Base-by-base conservation (phyloP, 2,797 vertebrate genomes). In the Bradypodion ventrale region DNA sequence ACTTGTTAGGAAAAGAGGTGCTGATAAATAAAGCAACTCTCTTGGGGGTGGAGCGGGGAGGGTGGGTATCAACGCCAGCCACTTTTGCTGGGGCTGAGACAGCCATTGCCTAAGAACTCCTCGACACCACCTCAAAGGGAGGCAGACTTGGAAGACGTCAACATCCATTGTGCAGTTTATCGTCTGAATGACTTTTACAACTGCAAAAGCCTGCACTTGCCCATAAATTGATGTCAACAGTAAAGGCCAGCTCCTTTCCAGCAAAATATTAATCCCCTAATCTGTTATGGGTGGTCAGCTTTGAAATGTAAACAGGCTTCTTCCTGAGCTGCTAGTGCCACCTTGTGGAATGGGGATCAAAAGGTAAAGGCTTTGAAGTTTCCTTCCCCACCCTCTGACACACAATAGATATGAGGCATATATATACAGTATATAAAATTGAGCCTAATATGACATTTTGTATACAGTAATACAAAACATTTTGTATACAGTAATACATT, bases 221-320 rank as follows among this genome's bases (percentile, higher is more conserved):
- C 88, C 93, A 94, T 94, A 95, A 95, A 95, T 94, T 95, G 94
- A 93, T 95, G 93, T 93, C 94, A 95, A 91, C 93, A 91, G 92
- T 94, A 95, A 95, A 95, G 94, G 94, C 94, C 93, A 94, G 94
- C 89, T 95, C 92, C 93, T 94, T 94, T 92, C 89, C 88, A 94
- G 90, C 92, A 93, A 94, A 95, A 95, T 95, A 95, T 95, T 94
- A 94, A 95, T 95, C 92, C 89, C 89, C 92, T 94, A 94, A 95
- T 94, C 94, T 95, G 93, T 94, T 94, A 94, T 85, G 94, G 93
- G 91, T 93, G 91, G 91, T 88, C 65, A 9, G 90, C 82, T 94
- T 89, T 93, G 90, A 93, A 93, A 93, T 83, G 90, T 35, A 94
- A 94, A 94, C 89, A 73, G 35, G 84, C 86, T 73, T 74, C 81